Base-by-base conservation (phyloP, 2,888 invertebrate species). In the Strigamia crassipes region DNA sequence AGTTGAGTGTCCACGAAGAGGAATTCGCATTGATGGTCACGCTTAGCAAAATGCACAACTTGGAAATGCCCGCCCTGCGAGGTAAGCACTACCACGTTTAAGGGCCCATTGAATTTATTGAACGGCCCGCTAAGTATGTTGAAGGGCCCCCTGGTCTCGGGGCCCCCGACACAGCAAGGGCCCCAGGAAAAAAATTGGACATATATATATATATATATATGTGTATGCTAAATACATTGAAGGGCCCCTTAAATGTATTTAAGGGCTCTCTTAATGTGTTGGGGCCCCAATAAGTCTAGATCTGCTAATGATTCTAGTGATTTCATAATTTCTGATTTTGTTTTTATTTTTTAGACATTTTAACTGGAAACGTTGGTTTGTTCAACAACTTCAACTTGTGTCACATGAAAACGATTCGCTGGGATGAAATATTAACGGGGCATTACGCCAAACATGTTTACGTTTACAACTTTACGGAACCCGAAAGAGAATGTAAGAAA, bases 351-450 rank as follows among this genome's bases (percentile, higher is more conserved):
- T 1, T 87, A 92, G 97, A 98, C 87, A 94, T 99, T 73, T 90
- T 97, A 61, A 92, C 92, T 83, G 98, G 98, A 46, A 95, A 94
- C 87, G 96, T 97, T 80, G 96, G 96, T 42, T 92, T 98, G 86
- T 94, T 94, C 88, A 94, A 96, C 88, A 98, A 98, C 88, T 96
- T 95, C 89, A 95, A 96, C 87, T 90, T 98, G 81, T 99, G 98
- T 88, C 96, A 96, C 89, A 93, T 96, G 56, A 94, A 94, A 86
- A 93, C 95, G 6, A 96, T 98, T 85, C 93, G 94, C 86, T 98
- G 97, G 97, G 93, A 94, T 79, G 97, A 98, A 89, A 97, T 96
- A 83, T 94, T 96, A 85, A 94, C 95, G 10, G 94, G 94, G 42
- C 89, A 90, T 0, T 90, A 90, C 13, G 93, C 93, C 1, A 91